Percentiles rank a stretch among this genome's conserved stretches.
Evolutionary conservation across 2,113 vertebrate genomes (phyloP).

Genomic region (Plestiodon gilberti): DNA sequence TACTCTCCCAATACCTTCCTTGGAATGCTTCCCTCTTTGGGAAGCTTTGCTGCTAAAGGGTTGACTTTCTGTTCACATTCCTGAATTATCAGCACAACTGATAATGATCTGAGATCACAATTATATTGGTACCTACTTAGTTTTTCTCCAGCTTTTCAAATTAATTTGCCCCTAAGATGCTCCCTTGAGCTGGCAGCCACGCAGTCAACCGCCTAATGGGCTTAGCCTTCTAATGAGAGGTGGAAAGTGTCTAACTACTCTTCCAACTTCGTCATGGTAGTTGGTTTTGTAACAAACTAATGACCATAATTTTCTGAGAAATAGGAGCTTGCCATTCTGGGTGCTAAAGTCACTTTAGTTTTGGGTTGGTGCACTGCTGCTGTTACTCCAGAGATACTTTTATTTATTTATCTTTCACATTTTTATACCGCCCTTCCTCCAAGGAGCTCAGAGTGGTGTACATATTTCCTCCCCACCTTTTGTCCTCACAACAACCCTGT

Average conservation of each 20-base stretch:
- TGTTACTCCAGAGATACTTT: not conserved
- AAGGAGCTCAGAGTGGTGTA: no score
- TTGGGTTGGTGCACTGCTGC: not conserved
- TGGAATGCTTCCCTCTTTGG: slow-evolving; percentile 7
- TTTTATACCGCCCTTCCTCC: no score
- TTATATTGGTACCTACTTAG: slow-evolving; percentile 32
- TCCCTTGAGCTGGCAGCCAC: not conserved
- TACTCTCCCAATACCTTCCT: slow-evolving; percentile 34
- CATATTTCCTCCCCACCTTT: no score
- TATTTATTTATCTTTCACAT: no score
- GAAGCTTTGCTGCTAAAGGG: not conserved
- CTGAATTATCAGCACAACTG: not conserved
- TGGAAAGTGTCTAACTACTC: not conserved
- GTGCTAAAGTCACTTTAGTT: not conserved
- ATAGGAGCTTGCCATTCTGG: not conserved
- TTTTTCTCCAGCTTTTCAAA: slow-evolving; percentile 50
- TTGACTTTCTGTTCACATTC: slow-evolving; percentile 4
- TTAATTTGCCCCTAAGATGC: not conserved
- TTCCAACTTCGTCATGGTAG: not conserved
- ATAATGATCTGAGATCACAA: slow-evolving; percentile 19
- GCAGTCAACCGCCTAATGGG: slow-evolving; percentile 22
- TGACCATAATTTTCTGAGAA: not conserved
- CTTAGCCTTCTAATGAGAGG: not conserved
- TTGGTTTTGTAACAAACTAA: not conserved
- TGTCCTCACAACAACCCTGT: no score